phyloP scores from a whole-genome alignment of 2,113 vertebrate species.

The Lichenostomus cassidix region DNA sequence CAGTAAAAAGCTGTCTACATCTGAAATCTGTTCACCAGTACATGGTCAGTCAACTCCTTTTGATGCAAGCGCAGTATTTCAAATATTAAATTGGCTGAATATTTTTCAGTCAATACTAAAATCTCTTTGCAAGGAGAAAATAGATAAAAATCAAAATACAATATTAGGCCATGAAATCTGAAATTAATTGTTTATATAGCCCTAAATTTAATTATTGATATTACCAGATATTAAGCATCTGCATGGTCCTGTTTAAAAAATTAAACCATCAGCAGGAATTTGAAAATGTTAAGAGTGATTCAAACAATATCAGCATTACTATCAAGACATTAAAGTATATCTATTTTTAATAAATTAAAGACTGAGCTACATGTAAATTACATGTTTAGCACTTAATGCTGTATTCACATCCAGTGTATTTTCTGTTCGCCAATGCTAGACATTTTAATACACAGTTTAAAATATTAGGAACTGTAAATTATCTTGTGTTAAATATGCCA shows the following conservation, averaged over 20 bases:
- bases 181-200: neutral
- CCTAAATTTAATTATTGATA: neutral
- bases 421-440: conserved; percentile 33
- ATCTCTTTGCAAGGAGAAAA: neutral
- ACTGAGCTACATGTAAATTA: neutral
- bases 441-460: conserved; percentile 68
- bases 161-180: neutral
- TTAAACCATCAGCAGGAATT: neutral
- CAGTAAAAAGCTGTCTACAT: neutral
- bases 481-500: conserved; percentile 68
- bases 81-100: neutral
- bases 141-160: neutral
- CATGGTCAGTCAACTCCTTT: neutral
- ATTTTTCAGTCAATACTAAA: conserved; percentile 10
- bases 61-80: neutral
- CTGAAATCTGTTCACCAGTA: conserved; percentile 25
- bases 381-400: conserved; percentile 24
- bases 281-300: neutral
- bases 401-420: conserved; percentile 25
- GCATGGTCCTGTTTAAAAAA: neutral
- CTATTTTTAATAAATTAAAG: conserved; percentile 5
- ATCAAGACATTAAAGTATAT: neutral
- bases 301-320: neutral
- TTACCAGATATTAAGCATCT: neutral
- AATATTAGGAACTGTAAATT: conserved; percentile 70